phyloP scores from a whole-genome alignment of 2,113 vertebrate genomes.

The Maccullochella peelii region DNA sequence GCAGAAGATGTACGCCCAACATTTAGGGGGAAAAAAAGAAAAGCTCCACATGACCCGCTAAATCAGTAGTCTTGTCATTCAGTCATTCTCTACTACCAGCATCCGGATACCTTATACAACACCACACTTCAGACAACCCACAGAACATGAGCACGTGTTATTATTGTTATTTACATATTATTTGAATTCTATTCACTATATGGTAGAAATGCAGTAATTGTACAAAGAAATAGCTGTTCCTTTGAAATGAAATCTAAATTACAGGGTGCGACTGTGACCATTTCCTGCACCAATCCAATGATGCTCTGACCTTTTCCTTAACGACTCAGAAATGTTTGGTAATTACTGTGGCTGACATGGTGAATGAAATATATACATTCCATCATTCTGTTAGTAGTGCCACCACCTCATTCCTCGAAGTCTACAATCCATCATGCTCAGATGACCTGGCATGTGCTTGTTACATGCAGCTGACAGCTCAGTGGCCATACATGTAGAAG shows the following conservation, averaged over 20 bases:
- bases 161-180: too few species aligned
- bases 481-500: constrained; percentile 30
- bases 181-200: background rate
- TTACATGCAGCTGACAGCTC: constrained; percentile 52
- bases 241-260: constrained; percentile 55
- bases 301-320: constrained; percentile 63
- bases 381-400: constrained; percentile 18
- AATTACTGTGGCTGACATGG: constrained; percentile 58
- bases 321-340: constrained; percentile 41
- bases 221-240: background rate
- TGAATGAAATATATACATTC: constrained; percentile 56
- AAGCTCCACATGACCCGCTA: background rate
- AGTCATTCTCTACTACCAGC: background rate
- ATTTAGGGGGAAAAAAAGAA: background rate
- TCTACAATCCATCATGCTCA: constrained; percentile 63
- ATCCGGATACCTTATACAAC: background rate
- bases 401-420: constrained; percentile 27
- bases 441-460: constrained; percentile 41
- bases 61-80: background rate
- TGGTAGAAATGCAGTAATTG: constrained; percentile 12
- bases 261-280: constrained; percentile 11
- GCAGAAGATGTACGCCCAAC: background rate
- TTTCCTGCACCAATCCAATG: constrained; percentile 9
- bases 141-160: background rate
- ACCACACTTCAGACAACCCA: background rate